These are phyloP conservation scores for Acronicta alni DNA, from an alignment of 2,888 invertebrate species.

Conservation along the genomic window DNA sequence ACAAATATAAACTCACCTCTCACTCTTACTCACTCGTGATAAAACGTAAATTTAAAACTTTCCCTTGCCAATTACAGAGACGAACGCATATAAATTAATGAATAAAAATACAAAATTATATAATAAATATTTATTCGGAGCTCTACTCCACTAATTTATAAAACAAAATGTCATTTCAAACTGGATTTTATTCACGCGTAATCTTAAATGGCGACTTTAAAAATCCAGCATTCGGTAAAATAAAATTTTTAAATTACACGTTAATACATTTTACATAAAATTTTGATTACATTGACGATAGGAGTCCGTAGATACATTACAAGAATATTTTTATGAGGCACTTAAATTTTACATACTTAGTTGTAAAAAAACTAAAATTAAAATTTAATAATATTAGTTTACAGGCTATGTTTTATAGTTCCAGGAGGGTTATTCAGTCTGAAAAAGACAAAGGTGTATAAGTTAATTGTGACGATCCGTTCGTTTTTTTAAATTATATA, in stretches of 20 bases:
- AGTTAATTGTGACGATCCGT: not conserved
- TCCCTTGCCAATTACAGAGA: not conserved
- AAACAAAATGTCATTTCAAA: conserved; percentile 50
- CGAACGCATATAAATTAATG: not conserved
- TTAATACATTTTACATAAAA: conserved; percentile 59
- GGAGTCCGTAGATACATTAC: conserved; percentile 7
- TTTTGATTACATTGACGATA: conserved; percentile 55
- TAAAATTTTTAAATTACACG: conserved; percentile 50
- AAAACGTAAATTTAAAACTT: not conserved
- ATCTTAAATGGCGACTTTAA: conserved; percentile 40
- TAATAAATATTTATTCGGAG: conserved; percentile 77
- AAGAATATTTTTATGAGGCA: conserved; percentile 30
- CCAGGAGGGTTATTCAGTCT: conserved; percentile 67
- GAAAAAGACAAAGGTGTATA: conserved; percentile 59
- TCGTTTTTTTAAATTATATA: too few relatives aligned
- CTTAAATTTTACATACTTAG: conserved; percentile 38
- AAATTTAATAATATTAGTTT: conserved; percentile 24
- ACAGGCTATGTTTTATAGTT: conserved; percentile 45
- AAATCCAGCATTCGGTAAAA: conserved; percentile 46
- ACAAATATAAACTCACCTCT: too few relatives aligned
- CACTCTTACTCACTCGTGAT: too few relatives aligned
- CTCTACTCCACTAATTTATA: conserved; percentile 70
- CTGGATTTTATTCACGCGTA: conserved; percentile 43
- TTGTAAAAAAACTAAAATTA: conserved; percentile 24
- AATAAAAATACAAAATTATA: conserved; percentile 29